These are phyloP conservation scores for Megalops atlanticus DNA, from an alignment of 2,113 vertebrate species.

Conservation along the genomic window DNA sequence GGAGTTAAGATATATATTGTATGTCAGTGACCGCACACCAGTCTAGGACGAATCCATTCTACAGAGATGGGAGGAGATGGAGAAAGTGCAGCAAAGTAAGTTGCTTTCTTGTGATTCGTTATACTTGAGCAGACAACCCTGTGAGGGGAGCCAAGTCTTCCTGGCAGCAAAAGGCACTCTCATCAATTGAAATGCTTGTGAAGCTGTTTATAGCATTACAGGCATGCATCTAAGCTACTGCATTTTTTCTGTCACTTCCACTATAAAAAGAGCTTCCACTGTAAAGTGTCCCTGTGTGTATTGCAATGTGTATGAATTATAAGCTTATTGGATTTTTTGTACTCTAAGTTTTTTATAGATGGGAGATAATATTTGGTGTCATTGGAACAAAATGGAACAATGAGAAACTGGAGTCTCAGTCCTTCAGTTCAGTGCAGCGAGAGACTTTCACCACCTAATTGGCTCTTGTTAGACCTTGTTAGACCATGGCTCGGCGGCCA, in stretches of 20 bases:
- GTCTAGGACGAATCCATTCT: too few relatives aligned
- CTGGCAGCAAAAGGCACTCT: background rate
- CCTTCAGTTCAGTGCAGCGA: background rate
- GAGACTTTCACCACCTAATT: conserved; percentile 14
- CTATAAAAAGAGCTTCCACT: background rate
- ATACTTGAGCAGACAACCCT: too few relatives aligned
- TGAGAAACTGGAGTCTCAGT: background rate
- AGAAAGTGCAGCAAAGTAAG: too few relatives aligned
- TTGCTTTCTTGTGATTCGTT: too few relatives aligned
- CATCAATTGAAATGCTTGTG: background rate
- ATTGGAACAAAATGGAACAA: conserved; percentile 19
- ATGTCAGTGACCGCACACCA: too few relatives aligned
- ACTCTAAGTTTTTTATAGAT: too few relatives aligned
- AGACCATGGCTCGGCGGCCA: too few relatives aligned
- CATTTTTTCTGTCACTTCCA: background rate
- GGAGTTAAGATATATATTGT: too few relatives aligned
- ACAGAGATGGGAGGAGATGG: too few relatives aligned
- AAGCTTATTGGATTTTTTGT: too few relatives aligned
- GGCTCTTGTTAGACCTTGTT: background rate
- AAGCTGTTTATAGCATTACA: background rate
- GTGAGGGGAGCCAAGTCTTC: background rate
- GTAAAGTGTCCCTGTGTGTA: background rate
- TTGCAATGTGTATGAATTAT: too few relatives aligned
- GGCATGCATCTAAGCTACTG: background rate
- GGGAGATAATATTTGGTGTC: conserved; percentile 10